phyloP scores from a whole-genome alignment of 2,113 vertebrate species.

The Gobiocypris rarus region DNA sequence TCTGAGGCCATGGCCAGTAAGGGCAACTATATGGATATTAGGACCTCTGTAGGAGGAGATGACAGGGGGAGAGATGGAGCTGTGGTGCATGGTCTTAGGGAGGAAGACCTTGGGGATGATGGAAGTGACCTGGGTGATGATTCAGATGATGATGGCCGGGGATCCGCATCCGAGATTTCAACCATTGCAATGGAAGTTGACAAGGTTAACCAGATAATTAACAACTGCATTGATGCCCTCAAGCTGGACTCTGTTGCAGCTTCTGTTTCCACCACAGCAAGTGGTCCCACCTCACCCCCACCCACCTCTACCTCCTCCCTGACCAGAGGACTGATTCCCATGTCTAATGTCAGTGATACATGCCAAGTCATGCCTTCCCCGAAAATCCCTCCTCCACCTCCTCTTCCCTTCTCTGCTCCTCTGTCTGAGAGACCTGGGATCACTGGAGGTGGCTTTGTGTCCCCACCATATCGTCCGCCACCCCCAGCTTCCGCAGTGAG shows the following conservation, averaged over 20 bases:
- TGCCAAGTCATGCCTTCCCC: constrained; percentile 69
- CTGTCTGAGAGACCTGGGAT: constrained; percentile 80
- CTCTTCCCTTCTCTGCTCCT: constrained; percentile 73
- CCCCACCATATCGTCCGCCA: constrained; percentile 90
- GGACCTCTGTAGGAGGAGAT: constrained; percentile 78
- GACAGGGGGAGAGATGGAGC: constrained; percentile 68
- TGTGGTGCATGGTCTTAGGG: constrained; percentile 67
- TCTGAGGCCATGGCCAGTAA: constrained; percentile 89
- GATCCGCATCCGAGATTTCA: constrained; percentile 96
- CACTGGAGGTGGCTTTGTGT: constrained; percentile 86
- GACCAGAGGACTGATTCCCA: constrained; percentile 76
- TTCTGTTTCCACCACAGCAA: constrained; percentile 73
- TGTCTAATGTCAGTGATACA: constrained; percentile 67
- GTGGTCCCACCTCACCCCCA: constrained; percentile 77
- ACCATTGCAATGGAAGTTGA: constrained; percentile 99
- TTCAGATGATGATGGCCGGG: constrained; percentile 88
- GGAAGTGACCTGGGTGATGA: constrained; percentile 81
- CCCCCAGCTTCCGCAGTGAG: constrained; percentile 80
- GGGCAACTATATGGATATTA: constrained; percentile 95
- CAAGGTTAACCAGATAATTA: constrained; percentile 99
- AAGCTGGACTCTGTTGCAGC: constrained; percentile 90
- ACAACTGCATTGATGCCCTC: constrained; percentile 98
- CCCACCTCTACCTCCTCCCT: constrained; percentile 74
- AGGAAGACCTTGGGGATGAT: constrained; percentile 77
- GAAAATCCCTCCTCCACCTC: constrained; percentile 77